Evolutionary conservation across 2,113 vertebrate species (phyloP).

Genomic region (Neogobius melanostomus): DNA sequence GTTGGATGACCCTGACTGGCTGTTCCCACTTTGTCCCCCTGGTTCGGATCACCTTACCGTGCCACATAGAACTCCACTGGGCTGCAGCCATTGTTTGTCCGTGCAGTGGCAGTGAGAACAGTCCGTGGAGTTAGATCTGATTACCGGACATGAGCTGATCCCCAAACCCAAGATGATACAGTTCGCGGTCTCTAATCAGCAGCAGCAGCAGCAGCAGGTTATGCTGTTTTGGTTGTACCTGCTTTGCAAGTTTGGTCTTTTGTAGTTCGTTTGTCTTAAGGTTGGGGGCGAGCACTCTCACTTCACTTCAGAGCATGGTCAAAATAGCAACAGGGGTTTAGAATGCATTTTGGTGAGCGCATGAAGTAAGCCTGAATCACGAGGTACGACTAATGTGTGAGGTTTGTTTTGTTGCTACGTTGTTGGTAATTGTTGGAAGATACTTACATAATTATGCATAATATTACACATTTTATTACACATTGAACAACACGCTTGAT

Average conservation of each 20-base stretch:
- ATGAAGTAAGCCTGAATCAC: neutral
- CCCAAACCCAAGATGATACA: conserved; percentile 17
- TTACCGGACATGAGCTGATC: conserved; percentile 34
- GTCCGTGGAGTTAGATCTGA: conserved; percentile 30
- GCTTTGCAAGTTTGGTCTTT: conserved; percentile 7
- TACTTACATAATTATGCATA: neutral
- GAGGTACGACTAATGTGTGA: neutral
- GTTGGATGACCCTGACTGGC: conserved; percentile 42
- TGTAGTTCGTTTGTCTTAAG: neutral
- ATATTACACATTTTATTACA: neutral
- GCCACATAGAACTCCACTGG: conserved; percentile 38
- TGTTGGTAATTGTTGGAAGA: neutral
- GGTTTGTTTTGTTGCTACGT: neutral
- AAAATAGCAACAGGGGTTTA: neutral
- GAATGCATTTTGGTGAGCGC: neutral
- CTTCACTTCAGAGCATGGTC: neutral
- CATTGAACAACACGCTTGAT: no score
- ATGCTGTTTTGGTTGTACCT: neutral
- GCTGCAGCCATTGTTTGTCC: conserved; percentile 18
- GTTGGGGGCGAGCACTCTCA: neutral
- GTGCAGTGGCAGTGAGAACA: conserved; percentile 27
- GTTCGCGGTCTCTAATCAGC: conserved; percentile 16
- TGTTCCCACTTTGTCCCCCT: conserved; percentile 36
- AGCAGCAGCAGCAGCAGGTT: neutral
- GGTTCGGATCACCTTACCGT: conserved; percentile 59